A percentile compares a stretch with the other conserved stretches of the same genome.
Evolutionary conservation across 2,888 invertebrate genomes (phyloP).

Genomic region (Odontothrips loti): DNA sequence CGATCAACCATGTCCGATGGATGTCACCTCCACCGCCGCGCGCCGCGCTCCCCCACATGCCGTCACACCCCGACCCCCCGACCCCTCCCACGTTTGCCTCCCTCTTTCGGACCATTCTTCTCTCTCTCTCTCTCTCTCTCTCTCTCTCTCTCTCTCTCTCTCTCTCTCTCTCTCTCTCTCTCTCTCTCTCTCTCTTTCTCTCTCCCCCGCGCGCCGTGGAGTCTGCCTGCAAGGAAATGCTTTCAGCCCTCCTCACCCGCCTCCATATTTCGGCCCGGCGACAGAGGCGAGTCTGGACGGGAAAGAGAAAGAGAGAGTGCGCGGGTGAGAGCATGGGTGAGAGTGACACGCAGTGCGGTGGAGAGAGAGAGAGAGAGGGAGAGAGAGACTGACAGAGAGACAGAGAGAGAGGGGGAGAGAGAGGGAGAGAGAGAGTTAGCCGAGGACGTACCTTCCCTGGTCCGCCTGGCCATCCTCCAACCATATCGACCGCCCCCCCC

Average conservation of each 20-base stretch:
- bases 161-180: not conserved
- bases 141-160: too few relatives aligned
- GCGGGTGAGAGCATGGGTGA: not conserved
- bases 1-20: slow-evolving; percentile 16
- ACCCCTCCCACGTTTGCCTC: not conserved
- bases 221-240: slow-evolving; percentile 15
- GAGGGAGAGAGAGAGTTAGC: not conserved
- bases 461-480: too few relatives aligned
- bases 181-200: not conserved
- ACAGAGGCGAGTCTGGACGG: not conserved
- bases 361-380: not conserved
- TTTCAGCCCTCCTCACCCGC: slow-evolving; percentile 13
- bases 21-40: slow-evolving; percentile 5
- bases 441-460: not conserved
- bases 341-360: not conserved
- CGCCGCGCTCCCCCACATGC: not conserved
- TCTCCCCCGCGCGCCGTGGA: not conserved
- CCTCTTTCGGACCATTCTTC: too few relatives aligned
- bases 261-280: not conserved
- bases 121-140: too few relatives aligned
- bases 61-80: not conserved
- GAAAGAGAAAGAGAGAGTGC: not conserved
- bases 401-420: not conserved
- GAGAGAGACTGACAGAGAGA: not conserved
- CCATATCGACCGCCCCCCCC: too few relatives aligned